Base-by-base conservation (phyloP, 2,797 vertebrate genomes). In the Mus spretus region DNA sequence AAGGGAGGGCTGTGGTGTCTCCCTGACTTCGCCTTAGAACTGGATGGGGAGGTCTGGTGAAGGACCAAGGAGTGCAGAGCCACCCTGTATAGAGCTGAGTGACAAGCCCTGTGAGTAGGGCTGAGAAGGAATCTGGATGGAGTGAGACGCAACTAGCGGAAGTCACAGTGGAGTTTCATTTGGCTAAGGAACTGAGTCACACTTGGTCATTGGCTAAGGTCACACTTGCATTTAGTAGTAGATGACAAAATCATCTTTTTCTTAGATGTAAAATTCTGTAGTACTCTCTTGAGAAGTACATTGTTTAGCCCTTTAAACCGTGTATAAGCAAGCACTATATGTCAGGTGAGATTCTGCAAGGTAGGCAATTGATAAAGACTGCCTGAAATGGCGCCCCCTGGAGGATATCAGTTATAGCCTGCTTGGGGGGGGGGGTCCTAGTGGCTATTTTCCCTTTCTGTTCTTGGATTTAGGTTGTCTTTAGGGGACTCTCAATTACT, bases 381-480 rank as follows among this genome's bases (percentile, higher is more conserved):
- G 34, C 22, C 61, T 57, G 8, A 34, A 31, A 1, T 61, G 31
- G 53, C 10, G 10, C 1, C 0, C 31, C 6, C 4, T 44, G 72
- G 61, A 67, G 5, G 15, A 19, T 40, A 10, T 67, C 31, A 13
- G 24, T n/a, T 5, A 17, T 40, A 9, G 10, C 7, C 83, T n/a
- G 6, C 8, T 90, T 26, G 13, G 78, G 53, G 31, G 2, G 20
- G 6, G 53, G 15, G 1, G 1, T 24, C 55, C 22, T 37, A 12
- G 17, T 91, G 37, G 31, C 14, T 44, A 34, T 55, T 95, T 89
- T n/a, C 44, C 1, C 28, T 85, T 79, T 31, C 31, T 77, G 50
- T 50, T 93, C 20, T 88, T 26, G 34, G n/a, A 78, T 93, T 74
- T n/a, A 47, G 59, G 55, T n/a, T 82, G 50, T 86, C 53, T 78